Conservation (phyloP, 2,888 invertebrate genomes). For the Ennomos erosarius region DNA sequence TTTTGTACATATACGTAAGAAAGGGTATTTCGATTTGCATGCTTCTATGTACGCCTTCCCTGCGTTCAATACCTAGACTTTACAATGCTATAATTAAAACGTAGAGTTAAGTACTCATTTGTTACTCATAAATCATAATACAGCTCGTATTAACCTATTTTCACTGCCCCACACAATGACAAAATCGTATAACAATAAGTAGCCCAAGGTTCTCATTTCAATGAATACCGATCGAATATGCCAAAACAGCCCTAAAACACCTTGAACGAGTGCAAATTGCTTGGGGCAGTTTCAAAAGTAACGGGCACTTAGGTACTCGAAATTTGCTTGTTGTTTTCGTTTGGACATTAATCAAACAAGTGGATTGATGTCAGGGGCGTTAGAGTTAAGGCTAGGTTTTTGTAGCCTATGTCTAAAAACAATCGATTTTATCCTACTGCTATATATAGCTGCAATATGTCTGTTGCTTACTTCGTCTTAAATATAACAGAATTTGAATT, state of each 20-base stretch:
- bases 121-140: no score
- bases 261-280: constrained; percentile 20
- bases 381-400: constrained; percentile 27
- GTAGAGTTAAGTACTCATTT: no score
- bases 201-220: constrained; percentile 34
- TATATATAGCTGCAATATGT: no score
- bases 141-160: constrained; percentile 1
- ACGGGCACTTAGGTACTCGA: constrained; percentile 11
- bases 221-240: constrained; percentile 6
- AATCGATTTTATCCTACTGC: background rate
- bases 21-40: constrained; percentile 38
- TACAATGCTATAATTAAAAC: constrained; percentile 23
- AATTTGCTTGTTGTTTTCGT: constrained; percentile 49
- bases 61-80: constrained; percentile 20
- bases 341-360: constrained; percentile 65
- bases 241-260: constrained; percentile 9
- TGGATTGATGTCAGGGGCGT: constrained; percentile 70
- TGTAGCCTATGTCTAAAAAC: constrained; percentile 20
- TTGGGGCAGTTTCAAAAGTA: constrained; percentile 22
- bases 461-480: no score
- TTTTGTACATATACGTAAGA: constrained; percentile 34
- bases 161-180: constrained; percentile 1
- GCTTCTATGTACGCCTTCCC: constrained; percentile 26
- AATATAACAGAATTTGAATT: no score
- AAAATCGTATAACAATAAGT: constrained; percentile 15